Percentiles rank a stretch among this genome's conserved stretches.
phyloP scores from a whole-genome alignment of 2,888 invertebrate species.

The Halictus ligatus region DNA sequence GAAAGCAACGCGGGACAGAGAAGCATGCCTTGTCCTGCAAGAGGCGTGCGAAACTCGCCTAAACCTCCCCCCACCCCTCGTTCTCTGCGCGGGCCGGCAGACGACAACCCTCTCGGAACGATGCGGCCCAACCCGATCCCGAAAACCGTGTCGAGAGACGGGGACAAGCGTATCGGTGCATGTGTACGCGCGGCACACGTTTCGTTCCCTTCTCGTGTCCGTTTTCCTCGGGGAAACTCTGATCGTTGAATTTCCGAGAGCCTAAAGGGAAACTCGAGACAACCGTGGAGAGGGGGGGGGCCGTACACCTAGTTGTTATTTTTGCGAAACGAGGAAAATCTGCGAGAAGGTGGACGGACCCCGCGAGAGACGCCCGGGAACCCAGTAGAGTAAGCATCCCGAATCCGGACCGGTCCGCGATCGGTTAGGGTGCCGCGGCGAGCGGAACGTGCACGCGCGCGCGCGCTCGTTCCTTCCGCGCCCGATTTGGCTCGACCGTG shows the following conservation, averaged over 20 bases:
- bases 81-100: not conserved
- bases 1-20: not conserved
- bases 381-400: not conserved
- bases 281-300: not conserved
- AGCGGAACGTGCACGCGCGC: slow-evolving; percentile 3
- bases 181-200: not conserved
- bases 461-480: not conserved
- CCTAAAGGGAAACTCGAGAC: not conserved
- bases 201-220: not conserved
- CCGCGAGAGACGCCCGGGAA: no score
- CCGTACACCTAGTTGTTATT: not conserved
- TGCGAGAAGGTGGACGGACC: not conserved
- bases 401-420: not conserved
- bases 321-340: not conserved
- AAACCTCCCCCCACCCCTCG: not conserved
- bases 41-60: not conserved
- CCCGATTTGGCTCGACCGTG: not conserved
- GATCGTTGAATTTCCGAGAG: not conserved
- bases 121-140: not conserved
- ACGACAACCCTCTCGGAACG: not conserved
- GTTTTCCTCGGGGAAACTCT: not conserved
- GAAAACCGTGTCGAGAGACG: not conserved
- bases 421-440: not conserved
- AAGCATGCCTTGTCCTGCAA: not conserved
- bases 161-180: not conserved